phyloP scores from a whole-genome alignment of 1,140 invertebrate genomes.

The Micrasema longulum region DNA sequence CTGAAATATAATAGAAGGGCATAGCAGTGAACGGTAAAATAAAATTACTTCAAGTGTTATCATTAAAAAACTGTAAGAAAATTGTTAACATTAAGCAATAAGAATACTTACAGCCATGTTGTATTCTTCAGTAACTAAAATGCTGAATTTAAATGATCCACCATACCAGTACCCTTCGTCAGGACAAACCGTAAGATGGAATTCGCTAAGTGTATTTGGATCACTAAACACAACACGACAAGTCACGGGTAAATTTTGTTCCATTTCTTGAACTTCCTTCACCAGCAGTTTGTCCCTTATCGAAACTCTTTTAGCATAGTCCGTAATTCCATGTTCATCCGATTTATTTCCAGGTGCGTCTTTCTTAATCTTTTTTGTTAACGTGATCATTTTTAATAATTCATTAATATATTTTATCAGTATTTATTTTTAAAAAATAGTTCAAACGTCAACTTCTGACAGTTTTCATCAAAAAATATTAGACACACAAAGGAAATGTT shows the following conservation, averaged over 20 bases:
- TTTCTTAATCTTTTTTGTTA: slow-evolving; percentile 44
- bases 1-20: too few relatives aligned
- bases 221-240: slow-evolving; percentile 81
- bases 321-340: slow-evolving; percentile 48
- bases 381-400: slow-evolving; percentile 42
- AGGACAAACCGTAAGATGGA: slow-evolving; percentile 82
- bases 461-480: too few relatives aligned
- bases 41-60: slow-evolving; percentile 4
- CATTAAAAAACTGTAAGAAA: background rate
- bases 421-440: background rate
- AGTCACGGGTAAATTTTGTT: slow-evolving; percentile 83
- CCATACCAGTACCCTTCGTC: slow-evolving; percentile 92
- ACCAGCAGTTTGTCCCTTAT: slow-evolving; percentile 87
- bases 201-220: slow-evolving; percentile 85
- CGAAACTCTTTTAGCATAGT: slow-evolving; percentile 75
- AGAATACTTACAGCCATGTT: slow-evolving; percentile 90
- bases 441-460: slow-evolving; percentile 10
- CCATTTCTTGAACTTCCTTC: slow-evolving; percentile 93
- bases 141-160: slow-evolving; percentile 87
- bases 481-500: too few relatives aligned
- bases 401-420: too few relatives aligned
- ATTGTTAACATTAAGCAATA: background rate
- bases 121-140: slow-evolving; percentile 93
- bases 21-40: slow-evolving; percentile 15
- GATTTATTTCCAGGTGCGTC: slow-evolving; percentile 33